These are phyloP conservation scores for Lithobates pipiens DNA, from an alignment of 2,797 vertebrate genomes.

Conservation along the genomic window DNA sequence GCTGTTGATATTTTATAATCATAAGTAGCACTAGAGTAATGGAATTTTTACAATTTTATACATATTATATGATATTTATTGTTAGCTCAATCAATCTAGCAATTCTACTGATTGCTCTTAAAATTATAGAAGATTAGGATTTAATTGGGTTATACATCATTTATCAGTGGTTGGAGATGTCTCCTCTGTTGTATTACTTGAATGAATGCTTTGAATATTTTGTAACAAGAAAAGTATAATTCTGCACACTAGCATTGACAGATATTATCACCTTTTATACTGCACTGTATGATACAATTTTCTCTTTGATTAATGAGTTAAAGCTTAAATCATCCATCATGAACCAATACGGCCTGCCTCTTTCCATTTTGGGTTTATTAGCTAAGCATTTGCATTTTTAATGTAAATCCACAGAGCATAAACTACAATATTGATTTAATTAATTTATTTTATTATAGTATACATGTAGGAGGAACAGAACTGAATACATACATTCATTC, in stretches of 20 bases:
- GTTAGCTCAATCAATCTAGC: neutral
- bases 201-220: neutral
- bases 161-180: neutral
- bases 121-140: constrained; percentile 5
- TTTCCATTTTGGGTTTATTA: constrained; percentile 25
- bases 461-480: neutral
- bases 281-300: constrained; percentile 3
- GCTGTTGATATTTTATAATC: neutral
- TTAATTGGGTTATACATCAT: neutral
- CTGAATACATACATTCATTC: constrained; percentile 8
- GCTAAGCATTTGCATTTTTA: constrained; percentile 12
- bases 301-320: constrained; percentile 42
- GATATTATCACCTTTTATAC: neutral
- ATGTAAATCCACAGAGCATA: constrained; percentile 21
- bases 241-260: constrained; percentile 4
- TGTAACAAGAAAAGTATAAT: constrained; percentile 6
- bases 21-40: neutral
- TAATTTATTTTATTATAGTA: constrained; percentile 22
- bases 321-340: constrained; percentile 25
- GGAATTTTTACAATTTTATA: neutral
- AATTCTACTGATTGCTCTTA: too few species aligned
- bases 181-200: neutral
- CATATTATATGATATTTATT: neutral
- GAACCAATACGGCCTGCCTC: constrained; percentile 20
- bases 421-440: constrained; percentile 3